A percentile compares a stretch with the other conserved stretches of the same genome.
Conservation (phyloP, 2,888 invertebrate genomes). For the Eledone cirrhosa region DNA sequence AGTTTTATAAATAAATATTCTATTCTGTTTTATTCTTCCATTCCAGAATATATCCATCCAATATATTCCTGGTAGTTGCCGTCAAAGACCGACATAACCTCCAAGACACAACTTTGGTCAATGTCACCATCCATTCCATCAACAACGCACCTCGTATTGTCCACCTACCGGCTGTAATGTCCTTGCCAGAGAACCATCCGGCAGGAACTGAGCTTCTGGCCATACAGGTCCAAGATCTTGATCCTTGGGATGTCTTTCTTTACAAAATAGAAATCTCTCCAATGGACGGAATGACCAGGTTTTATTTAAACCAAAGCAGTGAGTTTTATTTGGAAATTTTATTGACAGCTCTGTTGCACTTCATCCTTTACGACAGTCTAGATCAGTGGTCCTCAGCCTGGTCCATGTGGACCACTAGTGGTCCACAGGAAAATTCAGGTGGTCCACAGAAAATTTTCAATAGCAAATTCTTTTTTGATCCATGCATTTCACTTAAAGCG, state of each 20-base stretch:
- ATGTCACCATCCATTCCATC: neutral
- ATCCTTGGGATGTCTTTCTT: neutral
- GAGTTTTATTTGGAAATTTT: neutral
- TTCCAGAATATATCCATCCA: neutral
- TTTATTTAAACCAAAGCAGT: constrained; percentile 15
- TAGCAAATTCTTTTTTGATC: too few relatives aligned
- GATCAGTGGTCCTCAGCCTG: too few relatives aligned
- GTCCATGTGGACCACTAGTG: too few relatives aligned
- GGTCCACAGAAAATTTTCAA: too few relatives aligned
- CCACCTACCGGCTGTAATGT: neutral
- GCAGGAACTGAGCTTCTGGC: neutral
- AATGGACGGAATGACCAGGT: neutral
- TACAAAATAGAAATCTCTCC: constrained; percentile 5
- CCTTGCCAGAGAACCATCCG: neutral
- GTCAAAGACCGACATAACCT: constrained; percentile 9
- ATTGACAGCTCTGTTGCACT: too few relatives aligned
- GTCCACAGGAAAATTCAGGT: too few relatives aligned
- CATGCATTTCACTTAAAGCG: too few relatives aligned
- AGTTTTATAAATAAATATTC: too few relatives aligned
- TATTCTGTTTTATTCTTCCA: too few relatives aligned
- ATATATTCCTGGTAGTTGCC: neutral
- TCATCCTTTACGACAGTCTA: too few relatives aligned
- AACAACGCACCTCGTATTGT: neutral
- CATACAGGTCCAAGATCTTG: neutral
- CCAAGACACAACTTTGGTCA: constrained; percentile 21